Evolutionary conservation across 2,888 invertebrate genomes (phyloP).

Genomic region (Mythimna impura): DNA sequence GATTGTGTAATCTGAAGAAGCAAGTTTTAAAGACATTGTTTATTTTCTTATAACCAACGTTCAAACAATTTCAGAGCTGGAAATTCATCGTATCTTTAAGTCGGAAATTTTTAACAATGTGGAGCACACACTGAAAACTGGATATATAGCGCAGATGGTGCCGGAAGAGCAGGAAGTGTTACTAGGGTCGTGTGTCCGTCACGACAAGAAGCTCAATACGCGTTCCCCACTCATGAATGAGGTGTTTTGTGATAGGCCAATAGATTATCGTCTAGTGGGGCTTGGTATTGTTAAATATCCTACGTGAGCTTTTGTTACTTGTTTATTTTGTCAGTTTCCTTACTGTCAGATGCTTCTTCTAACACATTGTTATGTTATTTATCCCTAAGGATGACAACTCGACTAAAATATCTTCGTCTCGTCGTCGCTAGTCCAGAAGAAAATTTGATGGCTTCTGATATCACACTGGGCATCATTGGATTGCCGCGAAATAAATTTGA

Average conservation of each 20-base stretch:
- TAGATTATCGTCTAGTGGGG: slow-evolving; percentile 91
- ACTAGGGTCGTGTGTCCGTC: slow-evolving; percentile 87
- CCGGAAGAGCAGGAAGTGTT: slow-evolving; percentile 88
- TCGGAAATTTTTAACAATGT: slow-evolving; percentile 91
- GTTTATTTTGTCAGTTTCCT: neutral
- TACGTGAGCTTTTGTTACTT: slow-evolving; percentile 70
- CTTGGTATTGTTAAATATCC: slow-evolving; percentile 85
- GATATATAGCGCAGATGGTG: slow-evolving; percentile 69
- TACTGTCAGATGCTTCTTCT: neutral
- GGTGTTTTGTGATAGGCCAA: slow-evolving; percentile 88
- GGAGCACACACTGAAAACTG: slow-evolving; percentile 84
- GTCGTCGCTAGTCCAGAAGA: slow-evolving; percentile 91
- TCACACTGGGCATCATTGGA: slow-evolving; percentile 91
- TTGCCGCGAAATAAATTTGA: slow-evolving; percentile 89
- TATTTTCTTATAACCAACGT: neutral
- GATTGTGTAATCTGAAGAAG: slow-evolving; percentile 31
- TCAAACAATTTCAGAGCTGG: slow-evolving; percentile 86
- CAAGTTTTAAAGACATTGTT: neutral
- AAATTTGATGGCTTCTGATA: slow-evolving; percentile 77
- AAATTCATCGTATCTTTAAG: slow-evolving; percentile 91
- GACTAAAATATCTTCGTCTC: slow-evolving; percentile 88
- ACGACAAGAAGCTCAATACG: slow-evolving; percentile 90
- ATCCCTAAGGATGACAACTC: slow-evolving; percentile 72
- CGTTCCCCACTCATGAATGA: slow-evolving; percentile 91
- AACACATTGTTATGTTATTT: slow-evolving; percentile 16